Evolutionary conservation across 2,797 vertebrate species (phyloP), one percentile per base, ranked within the genome.

Genomic region (Danio jaintianensis): DNA sequence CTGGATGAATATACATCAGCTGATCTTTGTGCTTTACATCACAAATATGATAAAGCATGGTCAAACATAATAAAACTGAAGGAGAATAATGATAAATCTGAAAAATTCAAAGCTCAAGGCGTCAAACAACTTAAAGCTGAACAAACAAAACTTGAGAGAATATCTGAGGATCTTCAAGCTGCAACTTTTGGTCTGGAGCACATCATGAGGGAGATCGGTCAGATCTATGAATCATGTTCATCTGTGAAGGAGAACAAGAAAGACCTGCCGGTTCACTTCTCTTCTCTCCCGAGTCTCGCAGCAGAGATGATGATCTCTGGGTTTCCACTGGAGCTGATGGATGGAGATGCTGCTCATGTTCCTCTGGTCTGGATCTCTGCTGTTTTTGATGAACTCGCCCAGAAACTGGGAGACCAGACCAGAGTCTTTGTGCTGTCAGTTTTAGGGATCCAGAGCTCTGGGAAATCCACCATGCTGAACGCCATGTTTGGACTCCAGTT

Each of bases 301-400:
- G 48, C 48, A 52, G 13, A 52, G 48, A 52, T 52, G 48, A 52
- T 52, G 53, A 55, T 55, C 53, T 63, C 61, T 42, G 61, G 61
- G 15, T 63, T 43, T 20, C 61, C 61, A n/a, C 40, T 63, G 61
- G 61, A 55, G 53, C 53, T 55, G 16, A 55, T 55, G 53, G 53
- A 55, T 55, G 80, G 88, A 93, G 1, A 82, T 95, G 15, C 94
- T 91, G 53, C 0, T 95, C 94, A 93, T 86, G 94, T 2, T 74
- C 53, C 53, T 8, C 3, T 55, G 2, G 5, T 18, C n/a, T 55
- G 53, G 53, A 55, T 55, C n/a, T 55, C 71, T n/a, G 89, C 90
- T 47, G 82, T 95, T 80, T 89, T 95, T 74, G 86, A 92, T n/a
- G 86, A 87, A 52, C 45, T 95, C 42, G 89, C 86, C n/a, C 85